Percentiles rank a stretch among this genome's conserved stretches.
These are phyloP conservation scores for Drosophila prosaltans DNA, from an alignment of 1,140 invertebrate species.

Conservation along the genomic window DNA sequence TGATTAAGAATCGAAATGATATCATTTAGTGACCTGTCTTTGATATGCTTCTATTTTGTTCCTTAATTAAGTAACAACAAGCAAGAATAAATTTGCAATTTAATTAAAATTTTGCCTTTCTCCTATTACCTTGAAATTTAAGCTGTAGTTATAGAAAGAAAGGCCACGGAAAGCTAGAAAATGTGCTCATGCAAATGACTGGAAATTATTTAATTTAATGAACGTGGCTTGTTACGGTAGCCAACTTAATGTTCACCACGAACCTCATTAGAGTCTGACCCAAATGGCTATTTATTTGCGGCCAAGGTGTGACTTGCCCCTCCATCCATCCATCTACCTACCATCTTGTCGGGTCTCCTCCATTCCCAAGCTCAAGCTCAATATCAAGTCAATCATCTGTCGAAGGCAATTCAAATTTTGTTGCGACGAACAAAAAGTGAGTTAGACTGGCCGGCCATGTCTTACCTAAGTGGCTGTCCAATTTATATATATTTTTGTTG, in stretches of 20 bases:
- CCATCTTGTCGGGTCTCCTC: neutral
- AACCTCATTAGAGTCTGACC: conserved; percentile 44
- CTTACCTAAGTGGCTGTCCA: conserved; percentile 6
- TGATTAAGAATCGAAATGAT: no score
- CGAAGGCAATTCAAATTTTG: conserved; percentile 8
- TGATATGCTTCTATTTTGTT: no score
- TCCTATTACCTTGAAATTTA: conserved; percentile 38
- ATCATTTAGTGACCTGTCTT: no score
- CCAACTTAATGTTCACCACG: neutral
- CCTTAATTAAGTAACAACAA: neutral
- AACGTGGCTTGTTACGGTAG: conserved; percentile 31
- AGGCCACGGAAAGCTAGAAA: conserved; percentile 12
- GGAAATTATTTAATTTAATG: conserved; percentile 61
- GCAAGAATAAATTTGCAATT: neutral
- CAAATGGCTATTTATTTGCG: conserved; percentile 35
- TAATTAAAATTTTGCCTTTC: conserved; percentile 46
- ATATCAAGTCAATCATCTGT: conserved; percentile 49
- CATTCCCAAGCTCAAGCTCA: neutral
- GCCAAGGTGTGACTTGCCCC: neutral
- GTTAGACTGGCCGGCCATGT: neutral
- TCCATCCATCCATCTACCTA: no score
- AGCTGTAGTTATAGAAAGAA: conserved; percentile 45
- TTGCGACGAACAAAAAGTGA: conserved; percentile 36
- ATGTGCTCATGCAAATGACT: conserved; percentile 53
- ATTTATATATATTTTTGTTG: conserved; percentile 1